A percentile compares a stretch with the other conserved stretches of the same genome.
Evolutionary conservation across 2,888 invertebrate species (phyloP).

Genomic region (Apantesis nais): DNA sequence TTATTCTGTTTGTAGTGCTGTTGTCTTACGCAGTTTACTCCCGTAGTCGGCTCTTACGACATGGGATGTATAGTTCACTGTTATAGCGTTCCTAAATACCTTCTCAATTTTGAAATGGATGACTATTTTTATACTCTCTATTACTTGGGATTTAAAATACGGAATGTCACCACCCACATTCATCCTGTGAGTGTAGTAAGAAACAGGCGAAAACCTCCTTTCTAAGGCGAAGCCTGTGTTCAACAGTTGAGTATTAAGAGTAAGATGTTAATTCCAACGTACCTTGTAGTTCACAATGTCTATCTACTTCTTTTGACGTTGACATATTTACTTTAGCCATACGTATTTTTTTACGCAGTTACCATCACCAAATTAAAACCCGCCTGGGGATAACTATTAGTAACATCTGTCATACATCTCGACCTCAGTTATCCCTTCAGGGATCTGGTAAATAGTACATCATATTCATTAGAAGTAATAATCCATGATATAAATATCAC

Average conservation of each 20-base stretch:
- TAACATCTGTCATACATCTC: not conserved
- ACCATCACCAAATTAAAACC: not conserved
- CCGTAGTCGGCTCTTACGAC: too few species aligned
- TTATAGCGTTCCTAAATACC: too few species aligned
- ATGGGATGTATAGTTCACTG: too few species aligned
- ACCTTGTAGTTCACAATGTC: too few species aligned
- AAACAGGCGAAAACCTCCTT: too few species aligned
- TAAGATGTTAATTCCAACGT: not conserved
- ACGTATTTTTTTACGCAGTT: not conserved
- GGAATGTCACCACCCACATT: too few species aligned
- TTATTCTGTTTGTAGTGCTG: too few species aligned
- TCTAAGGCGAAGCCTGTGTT: too few species aligned
- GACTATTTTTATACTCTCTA: not conserved
- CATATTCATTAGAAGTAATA: slow-evolving; percentile 14
- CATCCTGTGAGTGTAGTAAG: too few species aligned
- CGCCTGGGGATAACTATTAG: slow-evolving; percentile 8
- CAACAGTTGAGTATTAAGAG: too few species aligned
- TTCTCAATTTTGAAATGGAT: not conserved
- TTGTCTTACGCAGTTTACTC: too few species aligned
- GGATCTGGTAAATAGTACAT: slow-evolving; percentile 5
- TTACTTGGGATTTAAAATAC: too few species aligned
- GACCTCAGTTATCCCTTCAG: slow-evolving; percentile 13
- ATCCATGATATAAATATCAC: not conserved
- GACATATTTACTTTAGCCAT: not conserved
- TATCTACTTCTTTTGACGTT: not conserved